A percentile compares a stretch with the other conserved stretches of the same genome.
phyloP scores from a whole-genome alignment of 2,113 vertebrate species.

The Corythoichthys intestinalis region DNA sequence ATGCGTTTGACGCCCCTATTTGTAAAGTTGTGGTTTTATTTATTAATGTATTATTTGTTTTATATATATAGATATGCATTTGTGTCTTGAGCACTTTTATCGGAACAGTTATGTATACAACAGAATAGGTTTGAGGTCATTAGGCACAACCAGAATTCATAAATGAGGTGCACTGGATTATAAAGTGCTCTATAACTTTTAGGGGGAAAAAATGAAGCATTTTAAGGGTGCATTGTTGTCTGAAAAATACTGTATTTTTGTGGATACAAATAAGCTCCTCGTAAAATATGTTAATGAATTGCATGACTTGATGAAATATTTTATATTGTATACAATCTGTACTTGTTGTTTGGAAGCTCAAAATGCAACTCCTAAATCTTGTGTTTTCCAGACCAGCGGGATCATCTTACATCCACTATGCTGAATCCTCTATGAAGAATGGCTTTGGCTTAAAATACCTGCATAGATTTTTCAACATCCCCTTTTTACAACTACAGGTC shows the following conservation, averaged over 20 bases:
- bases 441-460: constrained; percentile 96
- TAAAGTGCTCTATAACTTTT: no score
- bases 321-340: not conserved
- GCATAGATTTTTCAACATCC: constrained; percentile 98
- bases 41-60: not conserved
- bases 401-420: constrained; percentile 93
- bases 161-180: no score
- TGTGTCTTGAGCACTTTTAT: no score
- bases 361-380: not conserved
- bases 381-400: constrained; percentile 81
- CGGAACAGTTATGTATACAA: no score
- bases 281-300: not conserved
- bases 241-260: no score
- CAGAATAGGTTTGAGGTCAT: no score
- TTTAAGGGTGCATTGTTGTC: no score
- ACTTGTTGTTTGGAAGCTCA: not conserved
- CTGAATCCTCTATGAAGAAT: constrained; percentile 98
- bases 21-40: not conserved
- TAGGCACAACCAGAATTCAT: no score
- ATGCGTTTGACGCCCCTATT: not conserved
- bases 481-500: constrained; percentile 96
- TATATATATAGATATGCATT: no score
- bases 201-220: no score
- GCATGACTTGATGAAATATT: not conserved
- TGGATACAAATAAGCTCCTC: no score